Base-by-base conservation (phyloP, 1,140 invertebrate genomes). In the Propsilocerus akamusi region DNA sequence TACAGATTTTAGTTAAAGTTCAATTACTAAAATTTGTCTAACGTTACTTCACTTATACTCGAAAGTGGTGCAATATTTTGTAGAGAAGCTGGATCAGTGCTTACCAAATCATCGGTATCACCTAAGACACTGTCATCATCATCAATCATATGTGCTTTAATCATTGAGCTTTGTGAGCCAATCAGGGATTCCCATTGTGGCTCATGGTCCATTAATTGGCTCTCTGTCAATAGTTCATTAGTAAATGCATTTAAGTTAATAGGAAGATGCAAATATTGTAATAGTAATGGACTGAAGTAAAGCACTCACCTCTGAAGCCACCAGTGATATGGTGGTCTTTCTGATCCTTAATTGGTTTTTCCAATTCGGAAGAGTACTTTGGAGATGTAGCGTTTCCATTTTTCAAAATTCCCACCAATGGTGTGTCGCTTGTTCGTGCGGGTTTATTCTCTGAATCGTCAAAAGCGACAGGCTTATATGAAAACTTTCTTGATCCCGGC, bases 171-270 rank as follows among this genome's bases (percentile, higher is more conserved):
- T 26, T 48, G 47, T 12, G 25, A 30, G 17, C 47, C 34, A 58
- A 66, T 70, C 56, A 61, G 58, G 7, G 68, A 65, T 51, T 72
- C 70, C 65, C 67, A 72, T 14, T 67, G 59, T 37, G 68, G 57
- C 48, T 73, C 70, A 56, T 64, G 63, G 22, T 68, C 66, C 46
- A 63, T 54, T 52, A 66, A n/a, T 23, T 49, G 48, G 12, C 32
- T 50, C 2, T 50, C 49, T 37, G 12, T 17, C n/a, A 26, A 28
- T 14, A 23, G n/a, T 37, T 49, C 10, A 24, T 49, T 32, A 17
- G 20, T 24, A 22, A 37, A 22, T 53, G 48, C 46, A 53, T 51
- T 55, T 53, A 30, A 14, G 10, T 25, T n/a, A n/a, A n/a, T n/a
- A n/a, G n/a, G n/a, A n/a, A n/a, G n/a, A n/a, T n/a, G n/a, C n/a